Evolutionary conservation across 2,113 vertebrate genomes (phyloP).

Genomic region (Halichoerus grypus): DNA sequence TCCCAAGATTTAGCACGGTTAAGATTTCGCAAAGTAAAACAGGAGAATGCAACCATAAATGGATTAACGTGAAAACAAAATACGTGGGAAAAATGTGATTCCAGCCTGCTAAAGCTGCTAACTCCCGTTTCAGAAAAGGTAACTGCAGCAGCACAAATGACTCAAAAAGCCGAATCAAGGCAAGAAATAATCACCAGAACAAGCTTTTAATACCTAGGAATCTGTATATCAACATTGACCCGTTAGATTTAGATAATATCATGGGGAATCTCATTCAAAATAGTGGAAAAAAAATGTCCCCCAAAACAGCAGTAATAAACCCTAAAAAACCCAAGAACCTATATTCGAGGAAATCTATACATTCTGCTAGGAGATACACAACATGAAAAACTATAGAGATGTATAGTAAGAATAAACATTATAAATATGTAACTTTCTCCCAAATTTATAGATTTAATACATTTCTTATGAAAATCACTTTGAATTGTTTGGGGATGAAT

Average conservation of each 20-base stretch:
- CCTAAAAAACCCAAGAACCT: not conserved
- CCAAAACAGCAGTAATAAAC: not conserved
- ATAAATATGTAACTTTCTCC: not conserved
- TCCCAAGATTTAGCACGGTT: not conserved
- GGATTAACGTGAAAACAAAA: not conserved
- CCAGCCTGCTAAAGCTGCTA: not conserved
- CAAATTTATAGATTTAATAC: not conserved
- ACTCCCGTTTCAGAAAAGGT: not conserved
- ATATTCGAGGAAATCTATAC: not conserved
- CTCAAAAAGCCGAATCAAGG: not conserved
- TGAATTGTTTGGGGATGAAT: not conserved
- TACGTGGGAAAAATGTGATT: not conserved
- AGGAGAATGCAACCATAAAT: not conserved
- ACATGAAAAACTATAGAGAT: not conserved
- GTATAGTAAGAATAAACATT: not conserved
- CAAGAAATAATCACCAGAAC: not conserved
- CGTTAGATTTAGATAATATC: not conserved
- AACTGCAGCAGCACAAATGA: not conserved
- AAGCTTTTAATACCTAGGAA: not conserved
- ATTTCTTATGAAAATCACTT: not conserved
- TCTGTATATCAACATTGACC: not conserved
- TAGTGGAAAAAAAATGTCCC: not conserved
- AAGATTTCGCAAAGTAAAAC: not conserved
- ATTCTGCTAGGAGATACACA: not conserved
- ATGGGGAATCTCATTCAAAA: not conserved